phyloP scores from a whole-genome alignment of 1,140 invertebrate species.

The Acyrthosiphon pisum region DNA sequence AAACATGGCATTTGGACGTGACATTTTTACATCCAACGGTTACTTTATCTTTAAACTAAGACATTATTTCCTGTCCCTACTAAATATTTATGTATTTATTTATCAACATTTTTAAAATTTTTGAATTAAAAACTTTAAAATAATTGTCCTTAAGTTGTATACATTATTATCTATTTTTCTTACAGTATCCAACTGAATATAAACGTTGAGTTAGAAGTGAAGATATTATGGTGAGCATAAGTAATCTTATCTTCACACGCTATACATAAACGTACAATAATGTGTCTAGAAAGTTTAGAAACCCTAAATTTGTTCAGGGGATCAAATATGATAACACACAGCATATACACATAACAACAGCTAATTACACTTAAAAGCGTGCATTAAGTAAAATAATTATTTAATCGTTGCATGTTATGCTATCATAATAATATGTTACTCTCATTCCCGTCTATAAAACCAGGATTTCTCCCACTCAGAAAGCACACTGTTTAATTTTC shows the following conservation, averaged over 20 bases:
- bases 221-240: neutral
- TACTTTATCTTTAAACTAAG: neutral
- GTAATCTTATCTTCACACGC: neutral
- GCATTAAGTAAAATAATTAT: neutral
- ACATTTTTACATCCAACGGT: too few species aligned
- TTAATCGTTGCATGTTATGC: neutral
- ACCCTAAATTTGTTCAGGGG: neutral
- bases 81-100: neutral
- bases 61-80: neutral
- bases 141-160: neutral
- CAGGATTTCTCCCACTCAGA: neutral
- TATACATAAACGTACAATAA: neutral
- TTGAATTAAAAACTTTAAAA: neutral
- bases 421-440: neutral
- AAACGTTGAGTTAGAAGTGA: neutral
- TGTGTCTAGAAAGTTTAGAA: conserved; percentile 10
- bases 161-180: neutral
- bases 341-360: neutral
- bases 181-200: neutral
- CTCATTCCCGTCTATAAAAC: neutral
- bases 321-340: neutral
- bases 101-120: neutral
- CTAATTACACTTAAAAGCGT: neutral
- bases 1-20: neutral
- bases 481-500: neutral